Conservation (phyloP, 2,888 invertebrate genomes). For the Nasonia oneida region DNA sequence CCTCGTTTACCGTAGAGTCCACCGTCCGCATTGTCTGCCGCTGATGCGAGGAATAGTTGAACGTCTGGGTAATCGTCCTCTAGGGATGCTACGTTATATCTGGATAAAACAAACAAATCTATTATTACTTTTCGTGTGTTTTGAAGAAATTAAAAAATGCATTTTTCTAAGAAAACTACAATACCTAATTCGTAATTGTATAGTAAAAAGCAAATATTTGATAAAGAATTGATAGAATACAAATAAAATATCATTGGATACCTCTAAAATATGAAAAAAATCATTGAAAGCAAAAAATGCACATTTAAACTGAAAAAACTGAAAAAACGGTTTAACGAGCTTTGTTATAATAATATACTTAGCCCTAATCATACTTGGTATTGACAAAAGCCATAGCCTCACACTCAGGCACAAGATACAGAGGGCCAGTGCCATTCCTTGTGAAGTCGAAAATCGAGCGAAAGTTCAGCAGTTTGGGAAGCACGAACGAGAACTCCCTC, state of each 20-base stretch:
- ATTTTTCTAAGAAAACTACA: too few relatives aligned
- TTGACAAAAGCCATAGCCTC: constrained; percentile 90
- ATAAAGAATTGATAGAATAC: too few relatives aligned
- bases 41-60: constrained; percentile 88
- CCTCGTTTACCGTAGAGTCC: constrained; percentile 87
- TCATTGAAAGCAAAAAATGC: too few relatives aligned
- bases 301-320: too few relatives aligned
- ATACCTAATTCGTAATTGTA: too few relatives aligned
- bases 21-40: constrained; percentile 89
- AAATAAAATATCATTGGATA: too few relatives aligned
- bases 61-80: constrained; percentile 88
- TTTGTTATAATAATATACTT: too few relatives aligned
- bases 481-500: constrained; percentile 83
- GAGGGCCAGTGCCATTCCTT: constrained; percentile 82
- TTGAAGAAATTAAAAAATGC: background rate
- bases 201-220: too few relatives aligned
- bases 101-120: background rate
- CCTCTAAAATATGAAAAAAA: too few relatives aligned
- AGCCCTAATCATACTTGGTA: constrained; percentile 80
- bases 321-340: too few relatives aligned
- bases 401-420: constrained; percentile 88
- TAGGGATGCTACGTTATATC: constrained; percentile 50
- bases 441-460: constrained; percentile 84
- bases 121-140: background rate
- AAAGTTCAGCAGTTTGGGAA: constrained; percentile 84